These are phyloP conservation scores for Ptychobarbus kaznakovi DNA, from an alignment of 2,797 vertebrate genomes.

Conservation along the genomic window DNA sequence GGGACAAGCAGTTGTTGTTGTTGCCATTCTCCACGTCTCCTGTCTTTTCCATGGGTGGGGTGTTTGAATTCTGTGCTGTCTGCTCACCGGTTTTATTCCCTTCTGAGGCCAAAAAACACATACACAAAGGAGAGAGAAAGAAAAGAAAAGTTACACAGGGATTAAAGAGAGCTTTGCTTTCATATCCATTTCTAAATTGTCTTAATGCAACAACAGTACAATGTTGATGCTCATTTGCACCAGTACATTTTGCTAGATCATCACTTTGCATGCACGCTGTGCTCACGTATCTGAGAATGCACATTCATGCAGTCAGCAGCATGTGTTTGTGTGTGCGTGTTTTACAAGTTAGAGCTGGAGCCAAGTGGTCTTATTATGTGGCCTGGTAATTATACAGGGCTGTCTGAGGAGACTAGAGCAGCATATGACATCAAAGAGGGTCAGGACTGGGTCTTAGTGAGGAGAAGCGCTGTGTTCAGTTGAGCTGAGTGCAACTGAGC, in stretches of 20 bases:
- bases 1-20: conserved; percentile 66
- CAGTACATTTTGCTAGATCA: conserved; percentile 49
- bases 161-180: not conserved
- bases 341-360: conserved; percentile 62
- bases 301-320: conserved; percentile 48
- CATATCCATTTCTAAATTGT: conserved; percentile 3
- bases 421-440: conserved; percentile 62
- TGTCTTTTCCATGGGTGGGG: conserved; percentile 25
- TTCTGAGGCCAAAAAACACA: conserved; percentile 46
- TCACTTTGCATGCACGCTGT: conserved; percentile 52
- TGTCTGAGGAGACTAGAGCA: conserved; percentile 57
- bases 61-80: conserved; percentile 32
- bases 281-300: conserved; percentile 65
- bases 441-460: conserved; percentile 61
- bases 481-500: conserved; percentile 37
- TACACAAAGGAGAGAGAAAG: not conserved
- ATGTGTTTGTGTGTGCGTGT: conserved; percentile 57
- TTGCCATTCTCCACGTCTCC: conserved; percentile 64
- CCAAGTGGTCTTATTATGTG: conserved; percentile 64
- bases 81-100: conserved; percentile 36
- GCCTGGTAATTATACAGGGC: conserved; percentile 63
- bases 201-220: not conserved
- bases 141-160: not conserved
- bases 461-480: conserved; percentile 41
- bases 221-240: not conserved